Conservation (phyloP, 2,797 vertebrate species). For the Gymnothorax javanicus region DNA sequence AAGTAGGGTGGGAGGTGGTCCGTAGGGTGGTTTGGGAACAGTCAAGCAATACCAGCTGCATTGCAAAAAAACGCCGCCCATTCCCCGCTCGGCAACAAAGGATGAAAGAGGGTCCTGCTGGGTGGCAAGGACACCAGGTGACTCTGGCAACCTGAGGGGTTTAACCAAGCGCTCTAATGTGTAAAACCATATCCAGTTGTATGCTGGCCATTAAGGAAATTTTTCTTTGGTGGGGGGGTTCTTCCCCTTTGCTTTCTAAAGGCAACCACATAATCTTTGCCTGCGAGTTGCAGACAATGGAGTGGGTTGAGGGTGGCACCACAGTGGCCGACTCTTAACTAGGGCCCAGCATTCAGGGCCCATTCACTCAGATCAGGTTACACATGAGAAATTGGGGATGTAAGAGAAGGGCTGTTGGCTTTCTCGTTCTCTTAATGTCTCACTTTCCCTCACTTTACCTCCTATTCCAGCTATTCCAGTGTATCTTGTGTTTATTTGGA, state of each 20-base stretch:
- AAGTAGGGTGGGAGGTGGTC: slow-evolving; percentile 23
- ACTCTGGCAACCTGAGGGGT: slow-evolving; percentile 71
- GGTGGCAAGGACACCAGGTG: slow-evolving; percentile 72
- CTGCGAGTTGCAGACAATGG: slow-evolving; percentile 64
- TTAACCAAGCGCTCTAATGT: slow-evolving; percentile 58
- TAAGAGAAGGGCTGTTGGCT: slow-evolving; percentile 48
- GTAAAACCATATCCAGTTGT: slow-evolving; percentile 62
- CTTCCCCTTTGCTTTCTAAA: slow-evolving; percentile 60
- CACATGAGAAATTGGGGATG: slow-evolving; percentile 52
- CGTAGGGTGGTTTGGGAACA: slow-evolving; percentile 54
- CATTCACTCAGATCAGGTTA: slow-evolving; percentile 62
- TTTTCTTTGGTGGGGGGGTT: slow-evolving; percentile 39
- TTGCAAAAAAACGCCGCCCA: slow-evolving; percentile 61
- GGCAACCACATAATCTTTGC: slow-evolving; percentile 71
- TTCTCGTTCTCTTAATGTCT: not conserved
- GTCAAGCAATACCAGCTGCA: slow-evolving; percentile 68
- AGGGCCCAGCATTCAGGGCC: slow-evolving; percentile 54
- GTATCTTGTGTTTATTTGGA: not conserved
- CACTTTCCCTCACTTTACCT: not conserved
- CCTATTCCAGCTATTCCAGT: not conserved
- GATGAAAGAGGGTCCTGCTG: slow-evolving; percentile 75
- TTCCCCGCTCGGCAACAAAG: slow-evolving; percentile 64
- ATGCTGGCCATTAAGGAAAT: slow-evolving; percentile 59
- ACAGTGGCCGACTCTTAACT: slow-evolving; percentile 56
- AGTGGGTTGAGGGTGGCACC: slow-evolving; percentile 68